These are phyloP conservation scores for Mythimna vitellina DNA, from an alignment of 2,888 invertebrate genomes.

Conservation along the genomic window DNA sequence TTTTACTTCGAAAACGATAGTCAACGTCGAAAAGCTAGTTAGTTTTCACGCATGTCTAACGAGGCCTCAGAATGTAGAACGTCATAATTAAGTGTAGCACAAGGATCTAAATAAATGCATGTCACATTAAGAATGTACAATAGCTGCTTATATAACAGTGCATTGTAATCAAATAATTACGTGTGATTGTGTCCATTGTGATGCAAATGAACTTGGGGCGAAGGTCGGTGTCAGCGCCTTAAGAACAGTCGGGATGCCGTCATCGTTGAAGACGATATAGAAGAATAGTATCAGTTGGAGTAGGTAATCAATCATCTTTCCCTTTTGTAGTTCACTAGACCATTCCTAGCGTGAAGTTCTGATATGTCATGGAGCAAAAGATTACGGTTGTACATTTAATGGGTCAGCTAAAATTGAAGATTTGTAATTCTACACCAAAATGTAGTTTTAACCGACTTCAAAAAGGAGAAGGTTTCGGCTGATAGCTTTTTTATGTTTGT, in stretches of 20 bases:
- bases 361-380: neutral
- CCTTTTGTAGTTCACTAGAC: constrained; percentile 11
- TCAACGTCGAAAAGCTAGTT: too few relatives aligned
- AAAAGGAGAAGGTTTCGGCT: too few relatives aligned
- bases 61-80: neutral
- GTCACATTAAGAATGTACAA: constrained; percentile 25
- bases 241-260: constrained; percentile 14
- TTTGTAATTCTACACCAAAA: too few relatives aligned
- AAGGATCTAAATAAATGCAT: constrained; percentile 16
- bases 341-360: neutral
- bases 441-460: too few relatives aligned
- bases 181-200: constrained; percentile 59
- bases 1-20: too few relatives aligned
- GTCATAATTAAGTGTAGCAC: neutral
- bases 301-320: constrained; percentile 12
- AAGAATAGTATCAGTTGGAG: neutral
- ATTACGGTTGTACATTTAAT: neutral
- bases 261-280: constrained; percentile 11
- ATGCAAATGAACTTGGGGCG: constrained; percentile 62
- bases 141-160: constrained; percentile 28
- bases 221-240: constrained; percentile 31
- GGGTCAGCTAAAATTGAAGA: too few relatives aligned
- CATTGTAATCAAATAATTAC: constrained; percentile 62
- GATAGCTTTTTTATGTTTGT: too few relatives aligned
- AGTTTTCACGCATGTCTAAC: neutral